Percentiles rank a stretch among this genome's conserved stretches.
Conservation (phyloP, 2,888 invertebrate genomes). For the Aspidiotus destructor region DNA sequence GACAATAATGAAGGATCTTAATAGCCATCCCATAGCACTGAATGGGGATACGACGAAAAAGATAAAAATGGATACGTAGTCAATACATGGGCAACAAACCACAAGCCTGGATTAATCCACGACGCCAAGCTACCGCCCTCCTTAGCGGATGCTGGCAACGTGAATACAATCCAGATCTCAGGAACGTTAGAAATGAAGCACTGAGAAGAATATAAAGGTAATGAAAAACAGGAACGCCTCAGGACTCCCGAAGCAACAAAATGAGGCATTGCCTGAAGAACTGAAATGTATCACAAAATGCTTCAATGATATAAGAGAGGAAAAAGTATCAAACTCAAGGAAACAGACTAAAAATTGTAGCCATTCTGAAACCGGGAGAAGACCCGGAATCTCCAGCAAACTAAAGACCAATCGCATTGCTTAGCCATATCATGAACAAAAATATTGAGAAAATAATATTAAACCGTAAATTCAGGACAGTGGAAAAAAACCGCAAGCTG, state of each 20-base stretch:
- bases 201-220: too few species aligned
- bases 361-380: neutral
- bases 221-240: neutral
- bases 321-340: neutral
- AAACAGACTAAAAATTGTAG: neutral
- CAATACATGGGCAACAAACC: too few species aligned
- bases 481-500: neutral
- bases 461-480: neutral
- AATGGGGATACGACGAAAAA: too few species aligned
- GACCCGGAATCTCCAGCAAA: neutral
- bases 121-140: too few species aligned
- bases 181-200: too few species aligned
- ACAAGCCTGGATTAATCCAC: too few species aligned
- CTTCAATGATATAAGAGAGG: neutral
- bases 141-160: too few species aligned
- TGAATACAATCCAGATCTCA: too few species aligned
- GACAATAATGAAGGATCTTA: too few species aligned
- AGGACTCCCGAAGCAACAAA: neutral
- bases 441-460: neutral
- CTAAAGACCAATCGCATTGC: neutral
- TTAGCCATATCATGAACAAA: neutral
- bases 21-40: too few species aligned
- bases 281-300: neutral
- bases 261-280: neutral
- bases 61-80: too few species aligned